phyloP scores from a whole-genome alignment of 2,888 invertebrate species.

The Watsonalla binaria region DNA sequence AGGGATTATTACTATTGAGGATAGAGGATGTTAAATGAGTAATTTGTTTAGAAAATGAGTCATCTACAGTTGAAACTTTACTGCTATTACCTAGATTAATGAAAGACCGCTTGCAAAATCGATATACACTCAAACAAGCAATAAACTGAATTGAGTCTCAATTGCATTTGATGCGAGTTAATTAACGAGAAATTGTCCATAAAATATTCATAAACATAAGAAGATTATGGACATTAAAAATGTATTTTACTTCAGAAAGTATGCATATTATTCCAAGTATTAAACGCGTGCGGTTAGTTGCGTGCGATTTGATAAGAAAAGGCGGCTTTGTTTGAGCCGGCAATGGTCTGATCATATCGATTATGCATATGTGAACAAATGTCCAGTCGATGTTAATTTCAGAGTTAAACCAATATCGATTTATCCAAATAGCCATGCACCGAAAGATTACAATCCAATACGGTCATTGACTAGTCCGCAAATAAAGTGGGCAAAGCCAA shows the following conservation, averaged over 20 bases:
- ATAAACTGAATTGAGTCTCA: not conserved
- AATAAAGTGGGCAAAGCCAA: constrained; percentile 48
- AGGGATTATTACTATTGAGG: too few relatives aligned
- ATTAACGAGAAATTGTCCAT: constrained; percentile 1
- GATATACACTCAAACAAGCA: not conserved
- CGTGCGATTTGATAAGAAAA: constrained; percentile 56
- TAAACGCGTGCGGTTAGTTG: constrained; percentile 41
- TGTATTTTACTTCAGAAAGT: constrained; percentile 5
- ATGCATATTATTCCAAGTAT: constrained; percentile 20
- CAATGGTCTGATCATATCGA: constrained; percentile 51
- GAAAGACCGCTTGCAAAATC: not conserved
- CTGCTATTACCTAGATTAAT: too few relatives aligned
- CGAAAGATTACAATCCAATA: constrained; percentile 1
- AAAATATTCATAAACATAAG: constrained; percentile 10
- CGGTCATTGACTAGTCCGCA: constrained; percentile 8
- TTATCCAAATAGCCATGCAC: not conserved
- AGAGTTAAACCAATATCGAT: not conserved
- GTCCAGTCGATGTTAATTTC: not conserved
- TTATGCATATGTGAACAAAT: constrained; percentile 32
- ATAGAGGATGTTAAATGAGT: too few relatives aligned
- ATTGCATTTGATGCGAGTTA: not conserved
- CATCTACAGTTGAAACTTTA: too few relatives aligned
- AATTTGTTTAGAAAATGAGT: too few relatives aligned
- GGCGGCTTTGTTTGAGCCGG: constrained; percentile 63
- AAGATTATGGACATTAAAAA: constrained; percentile 6